Evolutionary conservation across 2,113 vertebrate genomes (phyloP).

Genomic region (Glaucomys volans): DNA sequence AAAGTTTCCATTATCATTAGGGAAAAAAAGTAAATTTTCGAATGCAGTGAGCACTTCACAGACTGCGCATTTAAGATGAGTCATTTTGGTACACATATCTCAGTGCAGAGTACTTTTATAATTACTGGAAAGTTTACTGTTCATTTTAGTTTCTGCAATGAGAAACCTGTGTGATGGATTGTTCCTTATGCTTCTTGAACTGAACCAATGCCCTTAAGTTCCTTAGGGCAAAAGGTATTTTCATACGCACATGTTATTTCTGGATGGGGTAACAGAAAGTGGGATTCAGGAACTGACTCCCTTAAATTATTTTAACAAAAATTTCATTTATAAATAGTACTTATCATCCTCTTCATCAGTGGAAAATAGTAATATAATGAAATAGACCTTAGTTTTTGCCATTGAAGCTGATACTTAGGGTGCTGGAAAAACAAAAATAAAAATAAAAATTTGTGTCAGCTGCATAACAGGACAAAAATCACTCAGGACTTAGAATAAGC

Average conservation of each 20-base stretch:
- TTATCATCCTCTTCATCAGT: constrained; percentile 56
- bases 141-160: constrained; percentile 30
- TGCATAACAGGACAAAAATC: constrained; percentile 39
- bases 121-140: not conserved
- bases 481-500: not conserved
- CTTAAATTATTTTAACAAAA: constrained; percentile 38
- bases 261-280: not conserved
- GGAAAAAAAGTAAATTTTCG: not conserved
- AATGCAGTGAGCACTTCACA: not conserved
- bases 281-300: not conserved
- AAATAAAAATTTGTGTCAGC: constrained; percentile 51
- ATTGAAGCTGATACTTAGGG: constrained; percentile 59
- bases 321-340: constrained; percentile 42
- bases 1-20: constrained; percentile 11
- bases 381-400: constrained; percentile 61
- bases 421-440: constrained; percentile 67
- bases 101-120: not conserved
- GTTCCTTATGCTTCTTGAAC: not conserved
- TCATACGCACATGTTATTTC: not conserved
- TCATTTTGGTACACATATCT: constrained; percentile 33
- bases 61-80: constrained; percentile 44
- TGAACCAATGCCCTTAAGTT: not conserved
- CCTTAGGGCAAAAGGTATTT: not conserved
- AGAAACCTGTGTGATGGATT: not conserved
- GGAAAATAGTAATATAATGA: constrained; percentile 49